These are phyloP conservation scores for Polypterus bichir DNA, from an alignment of 2,113 vertebrate species.

Conservation along the genomic window DNA sequence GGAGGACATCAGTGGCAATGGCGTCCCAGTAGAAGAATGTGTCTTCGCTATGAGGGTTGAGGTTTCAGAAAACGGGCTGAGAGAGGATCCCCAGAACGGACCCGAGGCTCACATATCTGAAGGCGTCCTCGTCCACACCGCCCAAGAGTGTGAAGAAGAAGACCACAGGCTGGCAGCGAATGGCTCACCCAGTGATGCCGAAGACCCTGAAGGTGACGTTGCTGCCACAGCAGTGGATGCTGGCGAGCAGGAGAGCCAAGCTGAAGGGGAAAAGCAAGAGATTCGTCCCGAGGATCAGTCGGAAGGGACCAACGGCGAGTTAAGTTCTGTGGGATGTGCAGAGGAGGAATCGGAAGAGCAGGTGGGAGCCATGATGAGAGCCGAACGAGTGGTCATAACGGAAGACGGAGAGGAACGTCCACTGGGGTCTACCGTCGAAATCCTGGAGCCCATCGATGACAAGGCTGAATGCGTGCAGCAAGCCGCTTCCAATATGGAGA, in stretches of 20 bases:
- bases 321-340: conserved; percentile 19
- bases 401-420: conserved; percentile 31
- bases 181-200: conserved; percentile 2
- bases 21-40: background rate
- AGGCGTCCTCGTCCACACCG: background rate
- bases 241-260: background rate
- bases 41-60: no score
- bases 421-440: background rate
- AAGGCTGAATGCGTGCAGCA: no score
- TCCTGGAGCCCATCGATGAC: no score
- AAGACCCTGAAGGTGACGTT: background rate
- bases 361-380: conserved; percentile 30
- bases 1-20: conserved; percentile 29
- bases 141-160: conserved; percentile 2
- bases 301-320: conserved; percentile 20
- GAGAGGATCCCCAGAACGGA: background rate
- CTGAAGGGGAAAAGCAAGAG: background rate
- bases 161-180: conserved; percentile 14
- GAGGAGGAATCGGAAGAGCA: conserved; percentile 16
- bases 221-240: background rate
- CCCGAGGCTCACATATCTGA: no score
- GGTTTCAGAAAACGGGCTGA: background rate
- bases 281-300: conserved; percentile 14
- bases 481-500: no score
- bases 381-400: conserved; percentile 38